phyloP scores from a whole-genome alignment of 1,140 invertebrate species.

The Sitobion miscanthi region DNA sequence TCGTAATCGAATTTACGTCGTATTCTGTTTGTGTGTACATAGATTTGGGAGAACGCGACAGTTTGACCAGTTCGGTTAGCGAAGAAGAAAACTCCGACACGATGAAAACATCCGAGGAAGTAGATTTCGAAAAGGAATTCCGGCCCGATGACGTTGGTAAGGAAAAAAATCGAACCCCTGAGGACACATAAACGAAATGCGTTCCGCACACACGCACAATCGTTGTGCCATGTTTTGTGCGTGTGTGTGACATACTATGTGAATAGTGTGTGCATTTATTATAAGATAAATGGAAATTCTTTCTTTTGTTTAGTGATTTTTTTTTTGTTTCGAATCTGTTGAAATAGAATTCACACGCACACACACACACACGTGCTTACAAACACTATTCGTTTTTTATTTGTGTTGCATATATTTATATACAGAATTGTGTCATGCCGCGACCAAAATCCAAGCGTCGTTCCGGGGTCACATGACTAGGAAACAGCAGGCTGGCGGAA shows the following conservation, averaged over 20 bases:
- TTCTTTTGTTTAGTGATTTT: conserved; percentile 15
- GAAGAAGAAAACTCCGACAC: conserved; percentile 60
- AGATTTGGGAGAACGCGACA: conserved; percentile 5
- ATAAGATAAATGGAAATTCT: conserved; percentile 11
- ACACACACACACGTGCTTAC: background rate
- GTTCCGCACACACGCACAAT: background rate
- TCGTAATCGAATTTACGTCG: background rate
- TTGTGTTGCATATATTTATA: background rate
- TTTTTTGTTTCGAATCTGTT: background rate
- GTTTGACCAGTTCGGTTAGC: background rate
- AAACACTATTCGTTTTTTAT: background rate
- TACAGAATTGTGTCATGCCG: conserved; percentile 84
- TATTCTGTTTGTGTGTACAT: background rate
- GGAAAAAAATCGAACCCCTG: background rate
- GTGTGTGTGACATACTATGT: background rate
- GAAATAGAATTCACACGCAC: background rate
- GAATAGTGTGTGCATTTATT: background rate
- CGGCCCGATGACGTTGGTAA: conserved; percentile 78
- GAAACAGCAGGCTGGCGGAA: conserved; percentile 70
- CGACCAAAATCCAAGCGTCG: conserved; percentile 90
- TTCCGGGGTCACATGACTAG: conserved; percentile 89
- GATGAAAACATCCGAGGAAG: conserved; percentile 64
- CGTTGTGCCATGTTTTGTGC: background rate
- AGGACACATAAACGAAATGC: background rate
- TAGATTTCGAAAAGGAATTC: conserved; percentile 78